Percentiles rank a stretch among this genome's conserved stretches.
Evolutionary conservation across 2,888 invertebrate genomes (phyloP).

Genomic region (Athalia cordata): DNA sequence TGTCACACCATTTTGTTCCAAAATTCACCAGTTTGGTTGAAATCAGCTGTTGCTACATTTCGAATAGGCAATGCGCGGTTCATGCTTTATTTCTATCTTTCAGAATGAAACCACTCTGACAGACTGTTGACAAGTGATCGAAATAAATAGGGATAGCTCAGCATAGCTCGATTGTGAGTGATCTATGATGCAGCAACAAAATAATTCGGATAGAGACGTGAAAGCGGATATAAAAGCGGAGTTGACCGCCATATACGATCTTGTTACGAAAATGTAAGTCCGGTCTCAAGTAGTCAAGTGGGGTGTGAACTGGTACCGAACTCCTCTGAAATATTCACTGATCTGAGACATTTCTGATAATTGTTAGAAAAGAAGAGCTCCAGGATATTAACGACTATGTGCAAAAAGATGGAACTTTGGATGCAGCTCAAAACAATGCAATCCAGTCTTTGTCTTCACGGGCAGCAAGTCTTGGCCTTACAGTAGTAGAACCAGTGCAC

Average conservation of each 20-base stretch:
- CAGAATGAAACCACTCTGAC: background rate
- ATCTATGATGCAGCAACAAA: constrained; percentile 15
- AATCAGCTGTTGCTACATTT: too few relatives aligned
- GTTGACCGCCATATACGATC: constrained; percentile 52
- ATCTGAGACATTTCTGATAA: background rate
- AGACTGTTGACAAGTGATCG: background rate
- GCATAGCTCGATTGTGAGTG: background rate
- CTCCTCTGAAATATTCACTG: background rate
- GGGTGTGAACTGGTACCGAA: background rate
- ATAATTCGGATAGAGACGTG: constrained; percentile 28
- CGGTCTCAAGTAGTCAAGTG: background rate
- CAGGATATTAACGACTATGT: constrained; percentile 55
- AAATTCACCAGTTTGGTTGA: too few relatives aligned
- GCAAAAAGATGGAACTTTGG: constrained; percentile 54
- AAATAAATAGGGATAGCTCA: background rate
- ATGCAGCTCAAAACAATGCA: constrained; percentile 49
- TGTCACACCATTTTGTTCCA: too few relatives aligned
- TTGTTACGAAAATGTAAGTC: constrained; percentile 55
- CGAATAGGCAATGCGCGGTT: too few relatives aligned
- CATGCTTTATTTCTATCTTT: background rate
- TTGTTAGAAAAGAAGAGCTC: constrained; percentile 59
- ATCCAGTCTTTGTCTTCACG: constrained; percentile 50
- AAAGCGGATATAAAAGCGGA: constrained; percentile 54
- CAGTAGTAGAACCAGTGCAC: constrained; percentile 41
- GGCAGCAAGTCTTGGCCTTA: constrained; percentile 48